Percentiles rank a stretch among this genome's conserved stretches.
Conservation (phyloP, 2,888 invertebrate species). For the Cecidostiba fungosa region DNA sequence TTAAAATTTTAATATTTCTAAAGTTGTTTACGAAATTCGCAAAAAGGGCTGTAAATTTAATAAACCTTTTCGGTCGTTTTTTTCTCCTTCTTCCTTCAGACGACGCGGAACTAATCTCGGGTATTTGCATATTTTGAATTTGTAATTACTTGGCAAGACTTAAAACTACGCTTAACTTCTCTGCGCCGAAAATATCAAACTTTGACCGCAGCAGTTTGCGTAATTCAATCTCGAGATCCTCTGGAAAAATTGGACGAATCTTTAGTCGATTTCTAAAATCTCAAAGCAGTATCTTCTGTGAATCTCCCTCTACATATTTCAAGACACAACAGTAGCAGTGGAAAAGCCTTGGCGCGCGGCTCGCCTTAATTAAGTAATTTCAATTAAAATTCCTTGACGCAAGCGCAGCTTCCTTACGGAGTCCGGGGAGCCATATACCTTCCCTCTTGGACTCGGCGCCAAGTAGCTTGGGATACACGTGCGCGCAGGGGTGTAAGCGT, state of each 20-base stretch:
- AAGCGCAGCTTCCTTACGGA: background rate
- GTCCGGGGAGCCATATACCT: background rate
- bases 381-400: slow-evolving; percentile 72
- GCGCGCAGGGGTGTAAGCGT: background rate
- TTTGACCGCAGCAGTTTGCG: background rate
- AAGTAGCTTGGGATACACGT: background rate
- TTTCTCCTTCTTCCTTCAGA: background rate
- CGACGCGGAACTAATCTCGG: background rate
- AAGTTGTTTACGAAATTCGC: background rate
- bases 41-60: background rate
- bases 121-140: slow-evolving; percentile 19
- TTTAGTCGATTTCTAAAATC: background rate
- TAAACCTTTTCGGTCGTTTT: background rate
- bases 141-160: background rate
- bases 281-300: background rate
- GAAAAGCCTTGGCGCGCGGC: slow-evolving; percentile 9
- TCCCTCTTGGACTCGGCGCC: slow-evolving; percentile 8
- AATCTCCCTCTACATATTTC: background rate
- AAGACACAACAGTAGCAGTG: background rate
- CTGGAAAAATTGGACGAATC: background rate
- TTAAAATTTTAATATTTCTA: background rate
- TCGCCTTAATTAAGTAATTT: slow-evolving; percentile 73
- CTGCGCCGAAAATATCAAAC: background rate
- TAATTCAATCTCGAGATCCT: background rate
- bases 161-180: background rate